A percentile compares a stretch with the other conserved stretches of the same genome.
phyloP scores from a whole-genome alignment of 2,888 invertebrate genomes.

The Microctonus brassicae region DNA sequence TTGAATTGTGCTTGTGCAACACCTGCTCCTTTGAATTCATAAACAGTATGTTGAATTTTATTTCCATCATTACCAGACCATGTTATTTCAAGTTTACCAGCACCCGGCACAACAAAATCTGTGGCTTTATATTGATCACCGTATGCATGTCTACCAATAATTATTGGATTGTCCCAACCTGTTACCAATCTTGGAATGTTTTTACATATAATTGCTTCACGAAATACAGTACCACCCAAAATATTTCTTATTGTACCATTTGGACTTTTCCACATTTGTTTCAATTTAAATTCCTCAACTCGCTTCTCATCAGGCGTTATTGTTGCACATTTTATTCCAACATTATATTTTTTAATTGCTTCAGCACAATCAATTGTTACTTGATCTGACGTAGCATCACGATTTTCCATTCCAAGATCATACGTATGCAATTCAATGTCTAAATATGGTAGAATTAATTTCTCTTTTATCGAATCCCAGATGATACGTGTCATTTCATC shows the following conservation, averaged over 20 bases:
- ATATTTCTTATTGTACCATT: slow-evolving; percentile 92
- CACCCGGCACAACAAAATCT: slow-evolving; percentile 94
- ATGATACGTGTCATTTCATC: slow-evolving; percentile 98
- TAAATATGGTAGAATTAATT: slow-evolving; percentile 94
- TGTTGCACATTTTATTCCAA: slow-evolving; percentile 98
- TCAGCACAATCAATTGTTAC: slow-evolving; percentile 97
- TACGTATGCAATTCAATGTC: slow-evolving; percentile 94
- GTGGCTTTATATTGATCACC: slow-evolving; percentile 98
- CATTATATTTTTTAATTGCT: slow-evolving; percentile 96
- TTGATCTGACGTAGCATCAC: slow-evolving; percentile 94
- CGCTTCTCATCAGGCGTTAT: slow-evolving; percentile 98
- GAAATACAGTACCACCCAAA: slow-evolving; percentile 85
- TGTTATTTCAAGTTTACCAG: slow-evolving; percentile 88
- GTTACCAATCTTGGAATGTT: slow-evolving; percentile 96
- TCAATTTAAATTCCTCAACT: slow-evolving; percentile 90
- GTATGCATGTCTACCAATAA: slow-evolving; percentile 98
- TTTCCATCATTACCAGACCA: slow-evolving; percentile 80
- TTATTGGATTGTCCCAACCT: slow-evolving; percentile 96
- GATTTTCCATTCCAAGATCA: slow-evolving; percentile 95
- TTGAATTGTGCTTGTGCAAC: slow-evolving; percentile 97
- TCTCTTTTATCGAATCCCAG: slow-evolving; percentile 98
- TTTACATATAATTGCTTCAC: slow-evolving; percentile 90
- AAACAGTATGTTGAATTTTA: slow-evolving; percentile 80
- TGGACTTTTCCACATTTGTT: slow-evolving; percentile 93
- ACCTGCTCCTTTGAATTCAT: slow-evolving; percentile 89